These are phyloP conservation scores for Aldabrachelys gigantea DNA, from an alignment of 2,113 vertebrate genomes.

Conservation along the genomic window DNA sequence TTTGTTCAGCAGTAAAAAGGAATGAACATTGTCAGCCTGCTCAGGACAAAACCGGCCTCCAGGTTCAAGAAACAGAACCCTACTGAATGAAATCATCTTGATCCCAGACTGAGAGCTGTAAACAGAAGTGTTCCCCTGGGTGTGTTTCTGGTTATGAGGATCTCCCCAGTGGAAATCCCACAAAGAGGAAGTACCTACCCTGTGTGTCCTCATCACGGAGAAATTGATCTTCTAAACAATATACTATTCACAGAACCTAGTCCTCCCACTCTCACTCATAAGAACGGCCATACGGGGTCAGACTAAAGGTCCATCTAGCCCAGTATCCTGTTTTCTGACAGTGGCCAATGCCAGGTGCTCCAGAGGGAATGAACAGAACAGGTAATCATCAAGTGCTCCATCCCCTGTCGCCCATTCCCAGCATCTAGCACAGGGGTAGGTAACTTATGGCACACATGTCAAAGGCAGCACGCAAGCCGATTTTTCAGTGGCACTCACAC, in stretches of 20 bases:
- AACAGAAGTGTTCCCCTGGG: neutral
- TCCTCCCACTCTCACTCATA: neutral
- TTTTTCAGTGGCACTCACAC: too few relatives aligned
- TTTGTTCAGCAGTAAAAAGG: neutral
- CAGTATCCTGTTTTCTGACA: too few relatives aligned
- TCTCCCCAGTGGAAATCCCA: slow-evolving; percentile 16
- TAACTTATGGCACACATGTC: too few relatives aligned
- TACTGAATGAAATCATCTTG: neutral
- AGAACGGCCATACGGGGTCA: too few relatives aligned
- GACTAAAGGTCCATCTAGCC: too few relatives aligned
- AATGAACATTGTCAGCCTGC: neutral
- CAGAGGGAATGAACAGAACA: too few relatives aligned
- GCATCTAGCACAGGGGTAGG: too few relatives aligned
- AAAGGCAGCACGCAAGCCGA: too few relatives aligned
- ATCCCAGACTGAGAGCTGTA: neutral
- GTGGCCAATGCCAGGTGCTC: too few relatives aligned
- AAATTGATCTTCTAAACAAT: neutral
- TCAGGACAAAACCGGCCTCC: neutral
- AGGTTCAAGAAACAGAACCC: neutral
- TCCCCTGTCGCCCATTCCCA: too few relatives aligned
- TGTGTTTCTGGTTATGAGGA: accelerated
- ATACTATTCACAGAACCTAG: neutral
- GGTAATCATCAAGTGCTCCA: too few relatives aligned
- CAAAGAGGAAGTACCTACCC: neutral
- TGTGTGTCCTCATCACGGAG: accelerated